Evolutionary conservation across 2,888 invertebrate species (phyloP).

Genomic region (Cantharis rufa): DNA sequence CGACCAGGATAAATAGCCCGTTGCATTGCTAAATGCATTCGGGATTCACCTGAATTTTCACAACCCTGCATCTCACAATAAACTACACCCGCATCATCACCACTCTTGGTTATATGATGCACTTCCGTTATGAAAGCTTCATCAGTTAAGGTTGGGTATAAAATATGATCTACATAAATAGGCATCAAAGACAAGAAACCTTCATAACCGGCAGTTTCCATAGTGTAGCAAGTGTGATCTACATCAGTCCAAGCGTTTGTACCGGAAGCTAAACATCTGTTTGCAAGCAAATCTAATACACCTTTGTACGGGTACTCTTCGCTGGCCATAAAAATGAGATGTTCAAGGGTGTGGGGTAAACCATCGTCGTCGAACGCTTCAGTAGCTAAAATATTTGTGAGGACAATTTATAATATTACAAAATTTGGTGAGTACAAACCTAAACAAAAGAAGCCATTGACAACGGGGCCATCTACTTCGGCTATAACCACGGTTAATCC

Average conservation of each 20-base stretch:
- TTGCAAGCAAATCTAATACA: slow-evolving; percentile 84
- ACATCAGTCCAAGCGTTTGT: slow-evolving; percentile 90
- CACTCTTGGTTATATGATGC: slow-evolving; percentile 86
- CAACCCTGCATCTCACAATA: slow-evolving; percentile 93
- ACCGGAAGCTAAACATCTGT: slow-evolving; percentile 86
- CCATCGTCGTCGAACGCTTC: slow-evolving; percentile 93
- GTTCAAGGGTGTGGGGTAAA: slow-evolving; percentile 89
- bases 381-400: slow-evolving; percentile 66
- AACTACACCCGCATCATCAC: slow-evolving; percentile 92
- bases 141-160: slow-evolving; percentile 81
- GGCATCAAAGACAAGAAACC: slow-evolving; percentile 89
- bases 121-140: slow-evolving; percentile 87
- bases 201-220: slow-evolving; percentile 83
- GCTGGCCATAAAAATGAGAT: slow-evolving; percentile 88
- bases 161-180: slow-evolving; percentile 87
- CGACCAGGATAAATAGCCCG: slow-evolving; percentile 77
- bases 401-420: not conserved
- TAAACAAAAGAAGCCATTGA: slow-evolving; percentile 84
- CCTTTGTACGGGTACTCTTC: slow-evolving; percentile 90
- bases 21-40: slow-evolving; percentile 67
- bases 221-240: slow-evolving; percentile 89
- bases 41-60: slow-evolving; percentile 79
- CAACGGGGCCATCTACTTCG: slow-evolving; percentile 87
- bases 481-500: slow-evolving; percentile 83
- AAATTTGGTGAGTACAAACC: slow-evolving; percentile 61